phyloP scores from a whole-genome alignment of 1,140 invertebrate genomes.

The Drosophila nasuta region DNA sequence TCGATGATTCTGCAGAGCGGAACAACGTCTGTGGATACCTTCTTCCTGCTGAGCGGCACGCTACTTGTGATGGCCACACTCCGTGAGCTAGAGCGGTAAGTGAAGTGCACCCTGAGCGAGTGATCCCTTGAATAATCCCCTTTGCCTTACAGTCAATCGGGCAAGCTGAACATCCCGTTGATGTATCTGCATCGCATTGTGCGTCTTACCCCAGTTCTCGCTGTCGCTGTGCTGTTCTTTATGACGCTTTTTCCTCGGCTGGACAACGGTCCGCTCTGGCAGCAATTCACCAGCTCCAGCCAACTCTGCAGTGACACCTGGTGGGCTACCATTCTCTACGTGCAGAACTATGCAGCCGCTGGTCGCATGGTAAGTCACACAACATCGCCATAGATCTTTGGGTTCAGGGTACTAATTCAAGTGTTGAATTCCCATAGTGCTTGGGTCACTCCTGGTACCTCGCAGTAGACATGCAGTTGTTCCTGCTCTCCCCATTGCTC shows the following conservation, averaged over 20 bases:
- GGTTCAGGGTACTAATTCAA: background rate
- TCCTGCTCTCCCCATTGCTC: slow-evolving; percentile 90
- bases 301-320: slow-evolving; percentile 67
- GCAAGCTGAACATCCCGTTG: slow-evolving; percentile 64
- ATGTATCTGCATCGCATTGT: slow-evolving; percentile 82
- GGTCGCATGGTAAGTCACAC: slow-evolving; percentile 67
- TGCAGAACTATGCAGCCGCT: slow-evolving; percentile 77
- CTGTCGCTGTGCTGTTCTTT: slow-evolving; percentile 69
- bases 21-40: slow-evolving; percentile 89
- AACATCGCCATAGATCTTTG: background rate
- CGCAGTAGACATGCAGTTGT: slow-evolving; percentile 94
- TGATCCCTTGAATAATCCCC: background rate
- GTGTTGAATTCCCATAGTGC: slow-evolving; percentile 87
- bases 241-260: slow-evolving; percentile 64
- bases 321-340: slow-evolving; percentile 79
- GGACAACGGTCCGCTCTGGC: slow-evolving; percentile 74
- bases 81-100: slow-evolving; percentile 87
- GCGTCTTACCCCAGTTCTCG: slow-evolving; percentile 73
- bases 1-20: slow-evolving; percentile 87
- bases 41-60: slow-evolving; percentile 89
- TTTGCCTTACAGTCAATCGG: slow-evolving; percentile 31
- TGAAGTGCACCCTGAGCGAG: background rate
- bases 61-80: slow-evolving; percentile 88
- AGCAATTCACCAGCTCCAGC: slow-evolving; percentile 53
- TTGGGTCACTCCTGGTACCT: slow-evolving; percentile 96